These are phyloP conservation scores for Dendrophyllia cribrosa DNA, from an alignment of 64 coral and sea anemone genomes.

Conservation along the genomic window DNA sequence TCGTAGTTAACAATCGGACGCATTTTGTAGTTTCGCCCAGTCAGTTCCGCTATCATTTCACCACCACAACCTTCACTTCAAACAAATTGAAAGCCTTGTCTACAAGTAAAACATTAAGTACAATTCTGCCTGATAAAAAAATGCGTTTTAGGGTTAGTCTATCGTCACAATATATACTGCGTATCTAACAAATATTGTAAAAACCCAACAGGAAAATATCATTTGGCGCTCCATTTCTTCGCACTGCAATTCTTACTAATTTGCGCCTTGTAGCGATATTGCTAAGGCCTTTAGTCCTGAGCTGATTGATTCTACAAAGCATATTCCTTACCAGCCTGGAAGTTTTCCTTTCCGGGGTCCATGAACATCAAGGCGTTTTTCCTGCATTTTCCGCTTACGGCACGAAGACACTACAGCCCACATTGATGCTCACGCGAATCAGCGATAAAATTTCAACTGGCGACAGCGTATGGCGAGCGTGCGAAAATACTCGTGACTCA, in stretches of 20 bases:
- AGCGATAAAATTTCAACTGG: background rate
- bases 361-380: background rate
- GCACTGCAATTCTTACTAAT: background rate
- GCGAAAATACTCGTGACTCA: background rate
- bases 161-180: background rate
- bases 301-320: background rate
- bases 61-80: background rate
- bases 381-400: slow-evolving; percentile 9
- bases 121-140: background rate
- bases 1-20: background rate
- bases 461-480: background rate
- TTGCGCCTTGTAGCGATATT: background rate
- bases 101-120: background rate
- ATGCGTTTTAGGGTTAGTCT: background rate
- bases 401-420: background rate
- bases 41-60: background rate
- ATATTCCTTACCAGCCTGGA: slow-evolving; percentile 18
- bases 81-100: background rate
- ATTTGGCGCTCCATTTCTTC: background rate
- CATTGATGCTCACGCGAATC: background rate
- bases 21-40: background rate
- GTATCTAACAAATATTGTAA: background rate
- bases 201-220: background rate
- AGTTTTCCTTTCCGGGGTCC: background rate
- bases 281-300: background rate